These are phyloP conservation scores for Melanerpes formicivorus DNA, from an alignment of 2,113 vertebrate genomes.

Conservation along the genomic window DNA sequence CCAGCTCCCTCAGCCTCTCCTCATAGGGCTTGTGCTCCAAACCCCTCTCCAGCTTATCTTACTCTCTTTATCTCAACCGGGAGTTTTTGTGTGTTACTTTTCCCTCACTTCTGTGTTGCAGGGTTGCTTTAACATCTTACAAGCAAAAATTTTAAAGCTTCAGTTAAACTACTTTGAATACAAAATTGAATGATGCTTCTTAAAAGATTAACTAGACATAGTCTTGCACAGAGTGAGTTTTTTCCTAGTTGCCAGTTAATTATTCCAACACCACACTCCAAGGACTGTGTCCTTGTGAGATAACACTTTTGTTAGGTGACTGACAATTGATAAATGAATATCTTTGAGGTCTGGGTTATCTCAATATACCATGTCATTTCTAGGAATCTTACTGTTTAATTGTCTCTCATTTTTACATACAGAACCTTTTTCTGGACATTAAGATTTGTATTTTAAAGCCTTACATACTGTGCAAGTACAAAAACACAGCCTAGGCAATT, in stretches of 20 bases:
- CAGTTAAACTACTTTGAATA: not conserved
- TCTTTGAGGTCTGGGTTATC: not conserved
- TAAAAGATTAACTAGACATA: not conserved
- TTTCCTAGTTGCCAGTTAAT: not conserved
- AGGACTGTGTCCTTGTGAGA: not conserved
- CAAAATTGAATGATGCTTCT: not conserved
- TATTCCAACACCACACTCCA: not conserved
- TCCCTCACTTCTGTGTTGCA: no score
- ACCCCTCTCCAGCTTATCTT: no score
- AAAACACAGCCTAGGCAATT: not conserved
- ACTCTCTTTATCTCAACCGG: no score
- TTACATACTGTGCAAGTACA: not conserved
- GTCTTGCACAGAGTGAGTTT: not conserved
- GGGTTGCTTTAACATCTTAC: no score
- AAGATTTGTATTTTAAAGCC: not conserved
- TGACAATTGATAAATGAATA: not conserved
- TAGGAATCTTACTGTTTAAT: not conserved
- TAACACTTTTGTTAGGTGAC: not conserved
- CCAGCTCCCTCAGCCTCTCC: no score
- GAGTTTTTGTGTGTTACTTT: no score
- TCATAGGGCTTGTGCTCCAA: no score
- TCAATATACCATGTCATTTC: not conserved
- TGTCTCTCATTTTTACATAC: not conserved
- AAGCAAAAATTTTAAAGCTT: conserved; percentile 5
- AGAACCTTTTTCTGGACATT: not conserved